Conservation (phyloP, 2,113 vertebrate genomes). For the Paramormyrops kingsleyae region DNA sequence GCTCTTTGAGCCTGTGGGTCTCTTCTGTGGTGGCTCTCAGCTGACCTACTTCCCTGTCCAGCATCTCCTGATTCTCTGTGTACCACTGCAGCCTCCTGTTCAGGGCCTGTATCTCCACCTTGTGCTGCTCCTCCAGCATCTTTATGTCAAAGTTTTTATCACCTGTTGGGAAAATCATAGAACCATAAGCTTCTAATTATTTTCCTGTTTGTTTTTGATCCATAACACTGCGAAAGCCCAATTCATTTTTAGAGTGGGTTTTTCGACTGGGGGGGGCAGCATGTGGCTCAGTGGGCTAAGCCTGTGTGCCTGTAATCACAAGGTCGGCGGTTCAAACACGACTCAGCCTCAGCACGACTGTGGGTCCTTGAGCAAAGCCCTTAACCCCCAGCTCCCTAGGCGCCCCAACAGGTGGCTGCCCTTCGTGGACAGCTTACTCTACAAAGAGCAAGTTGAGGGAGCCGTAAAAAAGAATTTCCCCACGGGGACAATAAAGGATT, state of each 20-base stretch:
- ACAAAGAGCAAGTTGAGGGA: no score
- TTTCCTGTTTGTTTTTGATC: neutral
- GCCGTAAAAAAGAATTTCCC: no score
- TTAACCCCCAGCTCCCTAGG: no score
- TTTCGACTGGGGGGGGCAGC: neutral
- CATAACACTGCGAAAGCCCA: neutral
- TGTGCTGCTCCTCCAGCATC: slow-evolving; percentile 72
- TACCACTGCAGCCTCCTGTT: slow-evolving; percentile 82
- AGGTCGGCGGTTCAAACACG: no score
- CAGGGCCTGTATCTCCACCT: slow-evolving; percentile 68
- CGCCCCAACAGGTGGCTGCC: no score
- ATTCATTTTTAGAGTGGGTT: neutral
- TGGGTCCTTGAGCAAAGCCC: no score
- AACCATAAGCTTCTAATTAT: neutral
- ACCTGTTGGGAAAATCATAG: slow-evolving; percentile 47
- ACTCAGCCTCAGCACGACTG: no score
- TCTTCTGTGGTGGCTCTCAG: slow-evolving; percentile 76
- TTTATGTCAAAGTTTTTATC: slow-evolving; percentile 72
- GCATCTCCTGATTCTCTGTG: slow-evolving; percentile 84
- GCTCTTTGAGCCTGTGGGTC: slow-evolving; percentile 68
- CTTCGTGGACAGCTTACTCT: no score
- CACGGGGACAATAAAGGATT: no score
- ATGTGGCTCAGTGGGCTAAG: no score
- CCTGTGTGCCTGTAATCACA: no score
- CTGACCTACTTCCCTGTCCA: slow-evolving; percentile 73